Evolutionary conservation across 2,888 invertebrate species (phyloP), one percentile per base, ranked within the genome.

Genomic region (Congeria kusceri): DNA sequence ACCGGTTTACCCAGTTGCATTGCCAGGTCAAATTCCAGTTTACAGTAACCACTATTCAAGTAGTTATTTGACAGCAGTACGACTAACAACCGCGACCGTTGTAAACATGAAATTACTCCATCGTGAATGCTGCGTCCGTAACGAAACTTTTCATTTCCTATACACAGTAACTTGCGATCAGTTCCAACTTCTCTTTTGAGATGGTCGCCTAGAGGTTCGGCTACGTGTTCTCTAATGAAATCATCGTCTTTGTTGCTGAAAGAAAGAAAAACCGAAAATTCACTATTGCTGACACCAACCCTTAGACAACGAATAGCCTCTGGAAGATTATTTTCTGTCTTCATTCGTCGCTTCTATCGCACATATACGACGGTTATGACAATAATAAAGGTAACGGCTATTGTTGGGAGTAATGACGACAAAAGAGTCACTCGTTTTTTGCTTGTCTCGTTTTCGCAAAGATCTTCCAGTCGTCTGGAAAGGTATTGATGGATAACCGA

Each of bases 111-210:
- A 28, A n/a, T n/a, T 25, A 44, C 53, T 32, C 53, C 64, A n/a
- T 64, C 53, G 18, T 32, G 27, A 9, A 49, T 7, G n/a, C 28
- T 9, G 20, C 18, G 53, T 13, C 64, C 64, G 13, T n/a, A 32
- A 3, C 53, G 47, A 11, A 47, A 47, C 28, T 64, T n/a, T n/a
- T 49, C 11, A 49, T 64, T 53, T 49, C 47, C 64, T 11, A 53
- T 64, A 29, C 47, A 9, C 11, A 64, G 29, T 29, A 64, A n/a
- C 5, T 49, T 3, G 28, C 64, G 27, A 1, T 64, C 64, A 11
- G 53, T 20, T n/a, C 64, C 64, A 4, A 32, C 53, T 29, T 53
- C 29, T 3, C 11, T 29, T 46, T 64, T 49, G 9, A 64, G 49
- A 27, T 46, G 49, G 7, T 25, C 49, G 20, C 53, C 53, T 13